These are phyloP conservation scores for Drosophila teissieri DNA, from an alignment of 1,140 invertebrate genomes.

Conservation along the genomic window DNA sequence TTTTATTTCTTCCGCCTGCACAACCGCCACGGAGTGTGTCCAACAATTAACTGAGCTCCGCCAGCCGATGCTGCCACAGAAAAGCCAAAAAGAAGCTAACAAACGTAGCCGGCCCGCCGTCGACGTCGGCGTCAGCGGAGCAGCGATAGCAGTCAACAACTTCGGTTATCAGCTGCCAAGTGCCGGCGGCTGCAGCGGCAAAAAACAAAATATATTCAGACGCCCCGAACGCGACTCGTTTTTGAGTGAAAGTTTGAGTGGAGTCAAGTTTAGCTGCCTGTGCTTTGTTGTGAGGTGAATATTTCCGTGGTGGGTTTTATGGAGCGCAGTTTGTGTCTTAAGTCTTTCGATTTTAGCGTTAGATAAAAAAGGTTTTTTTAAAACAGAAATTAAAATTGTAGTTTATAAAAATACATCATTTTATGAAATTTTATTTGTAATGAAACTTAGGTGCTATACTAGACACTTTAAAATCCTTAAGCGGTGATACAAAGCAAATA, in stretches of 20 bases:
- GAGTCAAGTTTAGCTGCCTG: slow-evolving; percentile 33
- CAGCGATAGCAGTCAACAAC: slow-evolving; percentile 15
- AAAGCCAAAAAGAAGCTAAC: slow-evolving; percentile 68
- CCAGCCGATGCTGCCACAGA: slow-evolving; percentile 75
- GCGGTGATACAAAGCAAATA: too few relatives aligned
- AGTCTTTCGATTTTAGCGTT: slow-evolving; percentile 57
- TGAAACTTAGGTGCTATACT: background rate
- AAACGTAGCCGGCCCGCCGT: slow-evolving; percentile 42
- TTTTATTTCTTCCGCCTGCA: slow-evolving; percentile 34
- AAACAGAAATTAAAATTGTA: background rate
- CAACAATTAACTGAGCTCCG: slow-evolving; percentile 79
- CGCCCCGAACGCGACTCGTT: slow-evolving; percentile 41
- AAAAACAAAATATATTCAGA: slow-evolving; percentile 51
- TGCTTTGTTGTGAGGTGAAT: slow-evolving; percentile 29
- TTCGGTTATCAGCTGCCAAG: slow-evolving; percentile 60
- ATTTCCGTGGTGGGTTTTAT: slow-evolving; percentile 10
- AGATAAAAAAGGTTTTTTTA: background rate
- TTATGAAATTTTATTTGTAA: background rate
- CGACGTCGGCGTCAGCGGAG: slow-evolving; percentile 25
- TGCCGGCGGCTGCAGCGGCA: slow-evolving; percentile 56
- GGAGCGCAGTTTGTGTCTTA: slow-evolving; percentile 53
- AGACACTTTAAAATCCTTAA: background rate
- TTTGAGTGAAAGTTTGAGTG: slow-evolving; percentile 59
- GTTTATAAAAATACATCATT: too few relatives aligned
- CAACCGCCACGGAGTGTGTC: slow-evolving; percentile 75